A percentile compares a stretch with the other conserved stretches of the same genome.
Conservation (phyloP, 2,113 vertebrate genomes). For the Ifrita kowaldi region DNA sequence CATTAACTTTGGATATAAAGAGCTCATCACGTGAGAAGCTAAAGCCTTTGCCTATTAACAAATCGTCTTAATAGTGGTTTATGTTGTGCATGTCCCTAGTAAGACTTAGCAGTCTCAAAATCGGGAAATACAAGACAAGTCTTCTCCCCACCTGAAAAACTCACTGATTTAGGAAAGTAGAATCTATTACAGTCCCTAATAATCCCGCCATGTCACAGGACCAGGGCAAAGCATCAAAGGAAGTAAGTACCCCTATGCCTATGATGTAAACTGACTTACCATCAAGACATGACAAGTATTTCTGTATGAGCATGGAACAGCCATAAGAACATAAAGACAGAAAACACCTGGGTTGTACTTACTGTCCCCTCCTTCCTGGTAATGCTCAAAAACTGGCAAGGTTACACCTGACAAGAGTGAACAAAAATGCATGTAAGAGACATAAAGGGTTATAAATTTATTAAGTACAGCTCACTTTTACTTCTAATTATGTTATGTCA, state of each 20-base stretch:
- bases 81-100: neutral
- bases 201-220: neutral
- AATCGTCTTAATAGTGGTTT: neutral
- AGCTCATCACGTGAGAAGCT: neutral
- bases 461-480: neutral
- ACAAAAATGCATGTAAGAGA: neutral
- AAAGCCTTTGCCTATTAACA: neutral
- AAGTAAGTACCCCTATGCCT: neutral
- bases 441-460: neutral
- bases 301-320: neutral
- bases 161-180: neutral
- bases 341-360: conserved; percentile 66
- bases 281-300: neutral
- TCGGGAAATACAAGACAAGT: neutral
- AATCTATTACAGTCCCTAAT: neutral
- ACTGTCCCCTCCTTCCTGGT: conserved; percentile 98
- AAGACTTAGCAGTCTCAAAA: neutral
- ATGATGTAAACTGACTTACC: neutral
- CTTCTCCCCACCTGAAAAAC: neutral
- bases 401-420: conserved; percentile 83
- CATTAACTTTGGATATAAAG: no score
- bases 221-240: neutral
- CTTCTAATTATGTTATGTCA: neutral
- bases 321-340: neutral
- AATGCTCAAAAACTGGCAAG: conserved; percentile 96